phyloP scores from a whole-genome alignment of 1,140 invertebrate genomes.

The Drosophila gunungcola region DNA sequence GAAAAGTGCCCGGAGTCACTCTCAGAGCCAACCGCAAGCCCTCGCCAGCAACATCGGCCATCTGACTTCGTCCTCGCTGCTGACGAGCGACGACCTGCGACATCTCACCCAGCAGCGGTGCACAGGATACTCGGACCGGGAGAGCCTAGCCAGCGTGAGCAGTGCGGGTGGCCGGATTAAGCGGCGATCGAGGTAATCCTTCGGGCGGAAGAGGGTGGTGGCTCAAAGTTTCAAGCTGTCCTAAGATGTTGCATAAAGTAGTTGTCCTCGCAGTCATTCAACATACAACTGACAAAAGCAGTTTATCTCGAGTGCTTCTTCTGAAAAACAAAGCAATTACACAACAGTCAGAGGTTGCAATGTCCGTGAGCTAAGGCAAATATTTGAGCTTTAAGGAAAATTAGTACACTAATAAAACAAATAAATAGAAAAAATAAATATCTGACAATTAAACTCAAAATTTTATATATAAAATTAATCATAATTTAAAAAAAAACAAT shows the following conservation, averaged over 20 bases:
- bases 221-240: constrained; percentile 13
- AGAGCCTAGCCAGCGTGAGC: constrained; percentile 71
- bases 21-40: constrained; percentile 59
- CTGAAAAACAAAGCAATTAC: constrained; percentile 16
- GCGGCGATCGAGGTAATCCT: constrained; percentile 61
- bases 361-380: not conserved
- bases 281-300: constrained; percentile 15
- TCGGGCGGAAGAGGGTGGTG: not conserved
- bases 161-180: constrained; percentile 62
- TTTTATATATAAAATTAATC: too few species aligned
- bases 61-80: constrained; percentile 42
- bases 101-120: constrained; percentile 51
- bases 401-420: too few species aligned
- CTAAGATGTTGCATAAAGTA: not conserved
- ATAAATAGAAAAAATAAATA: too few species aligned
- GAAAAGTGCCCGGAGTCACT: constrained; percentile 70
- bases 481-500: too few species aligned
- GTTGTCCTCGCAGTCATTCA: constrained; percentile 2
- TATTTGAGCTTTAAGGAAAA: too few species aligned
- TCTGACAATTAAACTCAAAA: too few species aligned
- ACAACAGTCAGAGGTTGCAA: constrained; percentile 17
- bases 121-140: constrained; percentile 62
- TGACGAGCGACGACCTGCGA: constrained; percentile 67
- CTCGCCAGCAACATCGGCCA: constrained; percentile 48
- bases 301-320: constrained; percentile 4